These are phyloP conservation scores for Campoplex nolae DNA, from an alignment of 2,888 invertebrate genomes.

Conservation along the genomic window DNA sequence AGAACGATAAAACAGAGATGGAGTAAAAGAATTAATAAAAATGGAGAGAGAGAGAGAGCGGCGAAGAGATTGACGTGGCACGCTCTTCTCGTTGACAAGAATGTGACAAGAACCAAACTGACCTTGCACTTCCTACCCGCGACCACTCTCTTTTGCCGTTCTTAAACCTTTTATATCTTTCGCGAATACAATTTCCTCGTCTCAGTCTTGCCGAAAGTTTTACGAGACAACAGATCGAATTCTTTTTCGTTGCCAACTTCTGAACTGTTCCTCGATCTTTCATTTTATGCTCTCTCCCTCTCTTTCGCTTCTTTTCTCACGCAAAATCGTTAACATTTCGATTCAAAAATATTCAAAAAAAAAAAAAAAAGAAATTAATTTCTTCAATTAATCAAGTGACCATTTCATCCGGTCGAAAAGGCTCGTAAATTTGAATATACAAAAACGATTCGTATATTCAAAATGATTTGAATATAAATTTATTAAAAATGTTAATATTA, in stretches of 20 bases:
- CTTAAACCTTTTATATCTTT: constrained; percentile 47
- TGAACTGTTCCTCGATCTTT: neutral
- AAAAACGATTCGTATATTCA: too few relatives aligned
- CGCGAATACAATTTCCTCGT: constrained; percentile 38
- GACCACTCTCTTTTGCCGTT: constrained; percentile 62
- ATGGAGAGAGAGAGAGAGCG: constrained; percentile 73
- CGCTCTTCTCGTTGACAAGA: constrained; percentile 84
- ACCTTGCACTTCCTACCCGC: constrained; percentile 76
- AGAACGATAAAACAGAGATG: constrained; percentile 57
- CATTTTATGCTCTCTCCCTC: neutral
- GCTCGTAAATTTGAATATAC: too few relatives aligned
- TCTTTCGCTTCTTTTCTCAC: neutral
- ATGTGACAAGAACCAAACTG: constrained; percentile 83
- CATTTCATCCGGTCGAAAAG: too few relatives aligned
- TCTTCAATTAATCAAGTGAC: too few relatives aligned
- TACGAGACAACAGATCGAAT: neutral
- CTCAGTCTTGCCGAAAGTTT: neutral
- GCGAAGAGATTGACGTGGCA: constrained; percentile 83
- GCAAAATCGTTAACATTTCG: neutral
- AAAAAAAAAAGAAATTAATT: too few relatives aligned
- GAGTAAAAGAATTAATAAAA: constrained; percentile 11
- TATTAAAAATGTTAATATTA: too few relatives aligned
- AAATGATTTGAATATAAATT: too few relatives aligned
- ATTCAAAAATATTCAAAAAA: neutral
- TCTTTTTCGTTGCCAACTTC: neutral